A percentile compares a stretch with the other conserved stretches of the same genome.
phyloP scores from a whole-genome alignment of 2,888 invertebrate species.

The Cheilosia grossa region DNA sequence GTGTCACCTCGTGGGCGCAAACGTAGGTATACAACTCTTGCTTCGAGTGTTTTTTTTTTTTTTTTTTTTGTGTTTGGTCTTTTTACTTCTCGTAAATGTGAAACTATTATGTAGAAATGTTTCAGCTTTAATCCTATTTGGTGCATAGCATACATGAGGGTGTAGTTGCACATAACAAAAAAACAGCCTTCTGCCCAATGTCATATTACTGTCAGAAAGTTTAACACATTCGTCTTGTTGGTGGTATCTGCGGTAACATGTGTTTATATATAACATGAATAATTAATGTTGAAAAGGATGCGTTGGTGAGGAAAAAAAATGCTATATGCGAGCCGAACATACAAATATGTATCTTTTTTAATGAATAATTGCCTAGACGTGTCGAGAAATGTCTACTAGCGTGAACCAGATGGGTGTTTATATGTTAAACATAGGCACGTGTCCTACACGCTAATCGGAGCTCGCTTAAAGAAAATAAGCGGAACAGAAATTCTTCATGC shows the following conservation, averaged over 20 bases:
- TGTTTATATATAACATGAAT: conserved; percentile 46
- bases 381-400: conserved; percentile 42
- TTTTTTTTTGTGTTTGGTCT: background rate
- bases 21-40: conserved; percentile 1
- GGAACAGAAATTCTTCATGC: background rate
- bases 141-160: conserved; percentile 12
- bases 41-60: conserved; percentile 17
- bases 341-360: conserved; percentile 25
- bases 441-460: conserved; percentile 26
- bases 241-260: conserved; percentile 31
- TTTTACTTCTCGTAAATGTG: conserved; percentile 9
- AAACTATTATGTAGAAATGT: conserved; percentile 14
- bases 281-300: conserved; percentile 30
- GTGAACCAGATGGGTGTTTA: conserved; percentile 44
- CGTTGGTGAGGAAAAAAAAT: background rate
- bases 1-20: background rate
- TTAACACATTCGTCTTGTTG: conserved; percentile 37
- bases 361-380: conserved; percentile 54
- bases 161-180: conserved; percentile 6
- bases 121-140: conserved; percentile 37
- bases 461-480: background rate
- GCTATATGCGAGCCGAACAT: background rate
- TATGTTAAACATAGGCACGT: conserved; percentile 29
- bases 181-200: conserved; percentile 13
- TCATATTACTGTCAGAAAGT: conserved; percentile 58